Base-by-base conservation (phyloP, 2,113 vertebrate species). In the Corythornis madagascariensis region DNA sequence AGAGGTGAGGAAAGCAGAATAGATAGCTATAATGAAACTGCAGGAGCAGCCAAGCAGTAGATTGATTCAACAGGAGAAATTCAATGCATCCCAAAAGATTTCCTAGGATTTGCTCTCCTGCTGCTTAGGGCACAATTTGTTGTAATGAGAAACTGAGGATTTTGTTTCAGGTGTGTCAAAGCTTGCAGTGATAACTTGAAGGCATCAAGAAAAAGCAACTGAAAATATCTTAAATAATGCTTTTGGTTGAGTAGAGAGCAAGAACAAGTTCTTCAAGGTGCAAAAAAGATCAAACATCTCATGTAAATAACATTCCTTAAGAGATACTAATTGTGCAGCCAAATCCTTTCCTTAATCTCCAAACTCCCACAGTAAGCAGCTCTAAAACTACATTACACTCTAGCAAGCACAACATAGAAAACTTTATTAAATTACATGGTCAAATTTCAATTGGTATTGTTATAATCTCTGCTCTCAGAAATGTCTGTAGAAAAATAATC, bases 11-110 rank as follows among this genome's bases (percentile, higher is more conserved):
- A 95, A 97, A 97, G 86, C 92, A 96, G 96, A 97, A 97, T 89
- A 95, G 95, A 96, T 71, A 95, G 76, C 85, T 95, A 89, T 94
- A 97, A 95, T 92, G 81, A 92, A 96, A 96, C 89, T 94, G 67
- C 83, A 92, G 95, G 90, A 83, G 95, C 96, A 97, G 93, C 84
- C 96, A 97, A 94, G 95, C 97, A 97, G 92, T 91, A 97, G 96
- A 97, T 87, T 97, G 97, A 97, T 97, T 97, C 97, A 96, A 97
- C 77, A 93, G 96, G 89, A 98, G 94, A 96, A 96, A 97, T 93
- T 93, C 90, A 97, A 89, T 67, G 78, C 88, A 96, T 96, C 96
- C 96, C 95, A 88, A 88, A 96, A 97, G 95, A 97, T 92, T 96
- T 94, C 82, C 78, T 70, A 84, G 86, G 96, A 96, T 96, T 96